Evolutionary conservation across 1,140 invertebrate species (phyloP), one percentile per base, ranked within the genome.

Genomic region (Eufriesea mexicana): DNA sequence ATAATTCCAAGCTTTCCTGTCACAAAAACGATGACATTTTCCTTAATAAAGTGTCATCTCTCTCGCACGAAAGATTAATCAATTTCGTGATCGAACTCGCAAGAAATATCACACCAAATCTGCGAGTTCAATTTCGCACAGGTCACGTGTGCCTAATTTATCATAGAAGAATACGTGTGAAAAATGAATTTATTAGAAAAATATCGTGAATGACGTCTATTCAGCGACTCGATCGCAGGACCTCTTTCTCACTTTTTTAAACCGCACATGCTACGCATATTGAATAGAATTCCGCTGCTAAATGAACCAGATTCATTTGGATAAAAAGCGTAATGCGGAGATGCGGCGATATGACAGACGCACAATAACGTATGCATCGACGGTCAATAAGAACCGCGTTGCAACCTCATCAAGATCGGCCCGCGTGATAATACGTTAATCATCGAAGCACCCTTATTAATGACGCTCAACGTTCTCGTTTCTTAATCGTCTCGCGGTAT

Each of bases 361-460:
- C 23, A 45, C 42, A 82, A 51, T 25, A 49, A 20, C 79, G 67
- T 49, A 55, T 25, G 47, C 61, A 54, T 66, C 23, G 47, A 45
- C 61, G 61, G 10, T 49, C 23, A 68, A 74, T 57, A 68, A 83
- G 64, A 72, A 20, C 54, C 35, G 23, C 75, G 68, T 67, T 42
- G 47, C 16, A 57, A 80, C 49, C 55, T 84, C 68, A 64, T 28
- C 42, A 25, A 84, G 79, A 83, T 84, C 81, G 64, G 8, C 16
- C 4, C 18, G 62, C 61, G 64, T 47, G 71, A 84, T 84, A 84
- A 84, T 83, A 75, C 54, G 51, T 83, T 83, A 66, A 75, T 82
- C 54, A 61, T 82, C 67, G 16, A 54, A 67, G 35, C 67, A 64
- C 20, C 66, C 49, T 75, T 68, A 61, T 83, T 74, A 84, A 83